phyloP scores from a whole-genome alignment of 2,113 vertebrate species.

The Syrmaticus mikado region DNA sequence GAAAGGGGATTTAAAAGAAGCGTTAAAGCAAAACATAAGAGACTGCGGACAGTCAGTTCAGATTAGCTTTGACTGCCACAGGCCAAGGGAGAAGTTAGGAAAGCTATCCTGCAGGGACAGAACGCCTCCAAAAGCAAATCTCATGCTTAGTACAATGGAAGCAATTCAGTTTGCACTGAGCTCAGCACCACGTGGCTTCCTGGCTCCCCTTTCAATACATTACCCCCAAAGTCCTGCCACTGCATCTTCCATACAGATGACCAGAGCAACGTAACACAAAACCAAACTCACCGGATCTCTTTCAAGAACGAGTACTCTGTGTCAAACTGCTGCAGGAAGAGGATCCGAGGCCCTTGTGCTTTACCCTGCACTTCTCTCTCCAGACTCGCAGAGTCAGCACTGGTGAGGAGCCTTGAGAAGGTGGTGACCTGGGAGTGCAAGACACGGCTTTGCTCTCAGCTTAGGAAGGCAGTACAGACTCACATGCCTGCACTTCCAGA shows the following conservation, averaged over 20 bases:
- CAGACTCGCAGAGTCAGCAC: conserved; percentile 76
- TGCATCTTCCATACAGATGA: accelerated
- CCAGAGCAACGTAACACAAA: not conserved
- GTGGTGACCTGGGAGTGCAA: conserved; percentile 86
- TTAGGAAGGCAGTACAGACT: not conserved
- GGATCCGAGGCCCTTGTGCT: conserved; percentile 71
- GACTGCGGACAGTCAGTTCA: not conserved
- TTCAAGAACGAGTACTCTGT: conserved; percentile 91
- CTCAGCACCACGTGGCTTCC: not conserved
- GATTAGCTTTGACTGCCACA: not conserved
- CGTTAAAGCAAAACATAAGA: not conserved
- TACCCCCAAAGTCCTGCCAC: not conserved
- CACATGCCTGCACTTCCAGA: accelerated
- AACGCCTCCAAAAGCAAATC: not conserved
- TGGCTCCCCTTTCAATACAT: not conserved
- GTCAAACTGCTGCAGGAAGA: conserved; percentile 93
- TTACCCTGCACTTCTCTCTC: conserved; percentile 63
- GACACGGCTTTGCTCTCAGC: not conserved
- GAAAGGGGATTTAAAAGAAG: not conserved
- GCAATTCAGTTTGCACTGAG: accelerated
- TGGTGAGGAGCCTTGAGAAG: conserved; percentile 93
- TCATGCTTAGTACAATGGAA: not conserved
- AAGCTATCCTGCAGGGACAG: not conserved
- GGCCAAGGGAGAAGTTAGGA: not conserved
- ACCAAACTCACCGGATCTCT: conserved; percentile 84